Conservation (phyloP, 2,888 invertebrate genomes). For the Drosophila birchii region DNA sequence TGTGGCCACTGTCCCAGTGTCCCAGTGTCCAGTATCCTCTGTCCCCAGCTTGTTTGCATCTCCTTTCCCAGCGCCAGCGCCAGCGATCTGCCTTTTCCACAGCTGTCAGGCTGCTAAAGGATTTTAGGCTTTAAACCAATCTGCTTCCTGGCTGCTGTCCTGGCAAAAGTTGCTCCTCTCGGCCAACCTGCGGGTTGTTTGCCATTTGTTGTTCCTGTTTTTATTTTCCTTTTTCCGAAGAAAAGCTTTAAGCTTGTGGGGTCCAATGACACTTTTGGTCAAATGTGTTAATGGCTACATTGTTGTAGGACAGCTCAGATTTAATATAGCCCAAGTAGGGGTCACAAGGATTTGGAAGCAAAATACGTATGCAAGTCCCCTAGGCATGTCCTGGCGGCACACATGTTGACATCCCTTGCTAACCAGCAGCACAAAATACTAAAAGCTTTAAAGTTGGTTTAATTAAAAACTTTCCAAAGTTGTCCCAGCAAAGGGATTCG, state of each 20-base stretch:
- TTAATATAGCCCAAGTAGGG: conserved; percentile 45
- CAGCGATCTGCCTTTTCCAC: conserved; percentile 32
- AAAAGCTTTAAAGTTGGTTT: conserved; percentile 74
- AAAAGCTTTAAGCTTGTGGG: conserved; percentile 35
- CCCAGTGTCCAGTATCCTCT: conserved; percentile 11
- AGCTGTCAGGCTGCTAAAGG: conserved; percentile 57
- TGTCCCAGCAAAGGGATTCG: conserved; percentile 24
- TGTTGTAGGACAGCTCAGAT: conserved; percentile 57
- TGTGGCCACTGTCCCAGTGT: conserved; percentile 8
- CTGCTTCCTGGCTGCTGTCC: conserved; percentile 15
- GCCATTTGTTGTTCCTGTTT: conserved; percentile 1
- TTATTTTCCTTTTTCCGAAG: background rate
- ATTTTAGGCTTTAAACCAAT: conserved; percentile 64
- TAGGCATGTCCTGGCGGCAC: conserved; percentile 27
- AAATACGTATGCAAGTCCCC: background rate
- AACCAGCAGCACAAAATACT: conserved; percentile 48
- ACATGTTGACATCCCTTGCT: conserved; percentile 49
- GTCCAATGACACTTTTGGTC: conserved; percentile 36
- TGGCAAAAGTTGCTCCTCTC: conserved; percentile 43
- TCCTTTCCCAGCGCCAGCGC: conserved; percentile 11
- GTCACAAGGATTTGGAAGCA: background rate
- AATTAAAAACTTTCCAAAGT: conserved; percentile 66
- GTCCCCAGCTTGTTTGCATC: conserved; percentile 42
- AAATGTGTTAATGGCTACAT: conserved; percentile 67
- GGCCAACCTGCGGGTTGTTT: conserved; percentile 39